A percentile compares a stretch with the other conserved stretches of the same genome.
phyloP scores from a whole-genome alignment of 2,113 vertebrate species.

The Myotis lucifugus region DNA sequence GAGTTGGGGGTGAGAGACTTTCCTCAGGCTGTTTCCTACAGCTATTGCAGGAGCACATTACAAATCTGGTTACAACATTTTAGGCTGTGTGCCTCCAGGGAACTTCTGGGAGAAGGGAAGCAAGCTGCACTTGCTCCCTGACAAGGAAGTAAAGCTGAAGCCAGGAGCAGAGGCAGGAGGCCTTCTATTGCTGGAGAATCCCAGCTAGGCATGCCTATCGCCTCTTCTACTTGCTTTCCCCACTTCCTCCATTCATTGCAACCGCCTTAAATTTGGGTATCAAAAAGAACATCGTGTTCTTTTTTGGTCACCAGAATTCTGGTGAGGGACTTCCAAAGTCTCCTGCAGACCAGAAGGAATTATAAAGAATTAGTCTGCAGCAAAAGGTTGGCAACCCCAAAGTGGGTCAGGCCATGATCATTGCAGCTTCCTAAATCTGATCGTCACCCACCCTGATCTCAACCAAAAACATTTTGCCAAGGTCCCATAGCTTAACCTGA shows the following conservation, averaged over 20 bases:
- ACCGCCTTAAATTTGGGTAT: not conserved
- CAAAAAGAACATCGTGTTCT: not conserved
- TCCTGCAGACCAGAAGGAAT: not conserved
- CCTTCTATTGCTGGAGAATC: not conserved
- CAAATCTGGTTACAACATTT: not conserved
- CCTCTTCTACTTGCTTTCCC: not conserved
- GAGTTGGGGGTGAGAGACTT: not conserved
- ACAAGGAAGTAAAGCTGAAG: not conserved
- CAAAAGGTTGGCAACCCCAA: not conserved
- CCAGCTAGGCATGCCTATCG: not conserved
- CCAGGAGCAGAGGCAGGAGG: not conserved
- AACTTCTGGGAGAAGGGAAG: not conserved
- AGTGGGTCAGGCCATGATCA: not conserved
- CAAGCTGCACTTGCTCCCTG: not conserved
- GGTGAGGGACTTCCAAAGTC: not conserved
- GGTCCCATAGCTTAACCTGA: not conserved
- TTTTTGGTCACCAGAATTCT: not conserved
- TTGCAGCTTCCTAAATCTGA: not conserved
- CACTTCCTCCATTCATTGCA: not conserved
- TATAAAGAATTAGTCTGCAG: not conserved
- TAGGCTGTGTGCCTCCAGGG: not conserved
- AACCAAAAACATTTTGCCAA: not conserved
- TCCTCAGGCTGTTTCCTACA: not conserved
- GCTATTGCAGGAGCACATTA: not conserved
- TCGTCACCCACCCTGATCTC: not conserved